Evolutionary conservation across 2,113 vertebrate genomes (phyloP).

Genomic region (Pseudolaguvia tuberculata): DNA sequence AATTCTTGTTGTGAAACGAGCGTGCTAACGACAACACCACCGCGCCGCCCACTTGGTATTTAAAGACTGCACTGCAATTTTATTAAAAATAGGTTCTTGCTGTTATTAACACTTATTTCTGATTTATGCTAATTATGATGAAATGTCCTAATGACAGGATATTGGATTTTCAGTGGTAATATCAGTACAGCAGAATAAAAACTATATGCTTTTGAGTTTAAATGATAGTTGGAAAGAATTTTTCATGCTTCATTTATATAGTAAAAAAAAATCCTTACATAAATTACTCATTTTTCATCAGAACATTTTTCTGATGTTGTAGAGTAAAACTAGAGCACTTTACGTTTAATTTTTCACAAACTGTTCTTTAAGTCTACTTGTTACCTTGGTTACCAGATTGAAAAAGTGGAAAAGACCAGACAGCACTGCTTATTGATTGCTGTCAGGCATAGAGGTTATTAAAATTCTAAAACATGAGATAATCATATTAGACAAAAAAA

Average conservation of each 20-base stretch:
- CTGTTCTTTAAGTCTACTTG: background rate
- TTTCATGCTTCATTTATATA: background rate
- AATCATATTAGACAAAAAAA: background rate
- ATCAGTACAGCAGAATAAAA: background rate
- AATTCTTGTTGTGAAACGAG: no score
- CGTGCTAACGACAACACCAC: no score
- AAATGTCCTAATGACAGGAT: slow-evolving; percentile 39
- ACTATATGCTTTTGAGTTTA: background rate
- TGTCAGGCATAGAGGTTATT: background rate
- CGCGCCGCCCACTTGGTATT: no score
- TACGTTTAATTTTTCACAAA: background rate
- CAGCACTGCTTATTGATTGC: background rate
- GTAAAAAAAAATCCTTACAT: slow-evolving; percentile 3
- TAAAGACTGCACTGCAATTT: background rate
- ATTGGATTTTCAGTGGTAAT: slow-evolving; percentile 30
- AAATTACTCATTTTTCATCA: background rate
- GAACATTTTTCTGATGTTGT: background rate
- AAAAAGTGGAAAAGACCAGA: slow-evolving; percentile 12
- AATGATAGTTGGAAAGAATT: background rate
- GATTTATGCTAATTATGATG: slow-evolving; percentile 41
- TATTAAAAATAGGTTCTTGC: background rate
- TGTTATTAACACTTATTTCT: slow-evolving; percentile 30
- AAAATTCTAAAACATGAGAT: background rate
- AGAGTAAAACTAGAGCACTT: background rate
- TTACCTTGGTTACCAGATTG: slow-evolving; percentile 15